phyloP scores from a whole-genome alignment of 2,888 invertebrate species.

The Chrysodeixis includens region DNA sequence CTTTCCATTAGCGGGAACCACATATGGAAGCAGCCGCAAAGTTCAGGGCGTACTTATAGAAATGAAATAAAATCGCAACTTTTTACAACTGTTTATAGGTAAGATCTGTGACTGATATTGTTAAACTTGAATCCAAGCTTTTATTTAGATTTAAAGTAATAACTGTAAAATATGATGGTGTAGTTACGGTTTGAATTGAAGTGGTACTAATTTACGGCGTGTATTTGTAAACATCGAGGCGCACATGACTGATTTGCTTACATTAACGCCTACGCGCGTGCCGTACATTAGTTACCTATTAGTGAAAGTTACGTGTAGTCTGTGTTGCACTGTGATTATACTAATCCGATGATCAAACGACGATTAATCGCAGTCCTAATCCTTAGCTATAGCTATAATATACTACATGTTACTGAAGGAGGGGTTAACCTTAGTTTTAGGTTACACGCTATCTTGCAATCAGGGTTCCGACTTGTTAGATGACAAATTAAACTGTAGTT shows the following conservation, averaged over 20 bases:
- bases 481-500: slow-evolving; percentile 41
- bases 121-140: background rate
- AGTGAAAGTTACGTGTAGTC: slow-evolving; percentile 41
- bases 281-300: slow-evolving; percentile 57
- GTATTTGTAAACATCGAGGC: slow-evolving; percentile 71
- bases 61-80: too few relatives aligned
- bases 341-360: slow-evolving; percentile 22
- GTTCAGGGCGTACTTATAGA: too few relatives aligned
- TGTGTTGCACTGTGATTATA: slow-evolving; percentile 30
- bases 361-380: slow-evolving; percentile 23
- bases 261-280: slow-evolving; percentile 63
- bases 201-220: slow-evolving; percentile 68
- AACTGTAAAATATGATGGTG: slow-evolving; percentile 41
- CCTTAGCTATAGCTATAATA: slow-evolving; percentile 4
- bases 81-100: too few relatives aligned
- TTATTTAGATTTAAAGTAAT: slow-evolving; percentile 38
- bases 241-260: slow-evolving; percentile 72
- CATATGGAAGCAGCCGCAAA: background rate
- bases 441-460: slow-evolving; percentile 46
- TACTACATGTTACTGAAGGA: slow-evolving; percentile 28
- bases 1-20: background rate
- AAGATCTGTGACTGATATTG: background rate
- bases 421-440: slow-evolving; percentile 28
- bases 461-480: slow-evolving; percentile 22
- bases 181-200: slow-evolving; percentile 49